Evolutionary conservation across 1,140 invertebrate species (phyloP).

Genomic region (Trypoxylus dichotomus): DNA sequence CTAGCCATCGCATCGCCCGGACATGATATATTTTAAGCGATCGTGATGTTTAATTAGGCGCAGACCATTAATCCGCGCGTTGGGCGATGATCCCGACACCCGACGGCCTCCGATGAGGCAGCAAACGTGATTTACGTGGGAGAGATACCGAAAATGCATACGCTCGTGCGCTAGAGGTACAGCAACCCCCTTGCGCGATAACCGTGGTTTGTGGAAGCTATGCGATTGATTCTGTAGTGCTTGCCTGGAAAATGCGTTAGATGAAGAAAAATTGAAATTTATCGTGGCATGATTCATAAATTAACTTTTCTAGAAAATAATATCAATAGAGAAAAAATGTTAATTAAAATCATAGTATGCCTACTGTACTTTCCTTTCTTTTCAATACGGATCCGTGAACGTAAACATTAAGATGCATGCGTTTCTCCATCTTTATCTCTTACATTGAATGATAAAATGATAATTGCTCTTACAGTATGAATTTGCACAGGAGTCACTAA

Average conservation of each 20-base stretch:
- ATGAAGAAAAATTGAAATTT: background rate
- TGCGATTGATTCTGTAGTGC: background rate
- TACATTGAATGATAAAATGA: too few species aligned
- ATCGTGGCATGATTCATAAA: background rate
- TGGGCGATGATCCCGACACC: background rate
- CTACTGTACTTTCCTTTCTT: too few species aligned
- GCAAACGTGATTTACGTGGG: background rate
- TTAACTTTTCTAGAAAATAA: too few species aligned
- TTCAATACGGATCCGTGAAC: too few species aligned
- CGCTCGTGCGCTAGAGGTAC: background rate
- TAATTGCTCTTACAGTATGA: too few species aligned
- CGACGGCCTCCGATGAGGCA: background rate
- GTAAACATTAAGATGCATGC: too few species aligned
- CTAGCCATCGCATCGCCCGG: background rate
- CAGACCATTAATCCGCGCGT: conserved; percentile 1
- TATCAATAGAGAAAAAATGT: too few species aligned
- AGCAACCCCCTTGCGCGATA: background rate
- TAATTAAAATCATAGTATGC: too few species aligned
- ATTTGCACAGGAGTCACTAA: too few species aligned
- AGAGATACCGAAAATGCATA: background rate
- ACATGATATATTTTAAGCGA: background rate
- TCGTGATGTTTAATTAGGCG: conserved; percentile 1
- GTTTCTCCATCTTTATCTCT: too few species aligned
- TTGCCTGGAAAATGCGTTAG: background rate
- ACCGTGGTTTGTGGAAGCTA: background rate